Evolutionary conservation across 2,113 vertebrate species (phyloP).

Genomic region (Chlamydotis undulata): DNA sequence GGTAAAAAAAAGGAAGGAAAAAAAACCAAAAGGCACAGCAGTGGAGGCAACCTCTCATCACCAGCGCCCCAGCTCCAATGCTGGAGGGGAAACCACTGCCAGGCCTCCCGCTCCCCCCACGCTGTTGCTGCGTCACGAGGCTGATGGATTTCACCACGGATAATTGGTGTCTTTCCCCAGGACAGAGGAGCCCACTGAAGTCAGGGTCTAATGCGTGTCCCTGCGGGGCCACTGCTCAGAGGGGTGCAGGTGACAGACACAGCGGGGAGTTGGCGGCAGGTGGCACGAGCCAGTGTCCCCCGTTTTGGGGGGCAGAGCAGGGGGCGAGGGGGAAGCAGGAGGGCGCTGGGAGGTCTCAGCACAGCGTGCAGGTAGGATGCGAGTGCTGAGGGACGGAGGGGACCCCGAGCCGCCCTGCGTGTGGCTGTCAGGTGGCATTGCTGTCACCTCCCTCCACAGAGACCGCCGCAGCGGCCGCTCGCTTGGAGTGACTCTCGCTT

Average conservation of each 20-base stretch:
- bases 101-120: rapidly evolving
- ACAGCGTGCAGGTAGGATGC: background rate
- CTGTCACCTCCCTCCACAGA: background rate
- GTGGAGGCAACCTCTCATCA: background rate
- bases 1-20: too few species aligned
- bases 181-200: background rate
- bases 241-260: background rate
- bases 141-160: background rate
- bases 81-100: background rate
- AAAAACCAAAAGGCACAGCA: background rate
- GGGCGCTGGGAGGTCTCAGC: background rate
- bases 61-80: background rate
- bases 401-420: background rate
- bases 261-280: background rate
- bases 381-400: background rate
- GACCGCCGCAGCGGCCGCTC: background rate
- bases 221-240: rapidly evolving
- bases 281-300: rapidly evolving
- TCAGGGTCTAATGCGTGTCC: rapidly evolving
- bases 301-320: background rate
- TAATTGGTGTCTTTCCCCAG: background rate
- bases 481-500: too few species aligned
- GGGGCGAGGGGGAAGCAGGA: background rate
- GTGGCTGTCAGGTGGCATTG: background rate
- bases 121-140: rapidly evolving